Conservation (phyloP, 2,888 invertebrate genomes). For the Lathronympha strigana region DNA sequence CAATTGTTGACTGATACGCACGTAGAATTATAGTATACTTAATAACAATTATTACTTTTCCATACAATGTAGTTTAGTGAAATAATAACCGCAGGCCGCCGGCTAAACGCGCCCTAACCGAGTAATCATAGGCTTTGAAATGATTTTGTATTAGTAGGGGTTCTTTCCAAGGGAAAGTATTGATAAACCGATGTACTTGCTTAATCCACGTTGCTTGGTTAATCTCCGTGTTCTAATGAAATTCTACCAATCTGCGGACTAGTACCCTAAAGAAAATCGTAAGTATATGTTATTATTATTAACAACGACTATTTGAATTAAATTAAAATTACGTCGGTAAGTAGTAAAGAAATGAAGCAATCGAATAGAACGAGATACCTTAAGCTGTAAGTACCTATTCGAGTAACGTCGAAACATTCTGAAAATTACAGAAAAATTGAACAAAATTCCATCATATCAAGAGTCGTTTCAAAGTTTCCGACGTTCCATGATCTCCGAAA, state of each 20-base stretch:
- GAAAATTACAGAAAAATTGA: too few species aligned
- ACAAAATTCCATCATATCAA: too few species aligned
- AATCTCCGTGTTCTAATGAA: neutral
- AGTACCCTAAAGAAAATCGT: neutral
- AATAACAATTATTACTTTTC: conserved; percentile 51
- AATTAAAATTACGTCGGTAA: too few species aligned
- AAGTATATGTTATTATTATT: too few species aligned
- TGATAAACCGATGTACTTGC: conserved; percentile 42
- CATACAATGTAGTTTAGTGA: conserved; percentile 51
- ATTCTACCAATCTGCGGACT: neutral
- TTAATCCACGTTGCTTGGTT: conserved; percentile 25
- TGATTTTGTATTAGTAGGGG: conserved; percentile 49
- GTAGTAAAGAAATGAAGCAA: too few species aligned
- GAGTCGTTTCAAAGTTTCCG: too few species aligned
- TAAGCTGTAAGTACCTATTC: too few species aligned
- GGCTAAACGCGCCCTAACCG: conserved; percentile 54
- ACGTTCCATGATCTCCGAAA: too few species aligned
- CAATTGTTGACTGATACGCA: conserved; percentile 46
- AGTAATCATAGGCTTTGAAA: conserved; percentile 62
- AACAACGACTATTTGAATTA: too few species aligned
- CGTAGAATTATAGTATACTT: conserved; percentile 44
- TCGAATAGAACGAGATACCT: too few species aligned
- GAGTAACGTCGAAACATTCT: too few species aligned
- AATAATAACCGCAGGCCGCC: conserved; percentile 56
- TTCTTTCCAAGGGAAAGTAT: conserved; percentile 54